phyloP scores from a whole-genome alignment of 1,140 invertebrate species.

The Zaprionus kolodkinae region DNA sequence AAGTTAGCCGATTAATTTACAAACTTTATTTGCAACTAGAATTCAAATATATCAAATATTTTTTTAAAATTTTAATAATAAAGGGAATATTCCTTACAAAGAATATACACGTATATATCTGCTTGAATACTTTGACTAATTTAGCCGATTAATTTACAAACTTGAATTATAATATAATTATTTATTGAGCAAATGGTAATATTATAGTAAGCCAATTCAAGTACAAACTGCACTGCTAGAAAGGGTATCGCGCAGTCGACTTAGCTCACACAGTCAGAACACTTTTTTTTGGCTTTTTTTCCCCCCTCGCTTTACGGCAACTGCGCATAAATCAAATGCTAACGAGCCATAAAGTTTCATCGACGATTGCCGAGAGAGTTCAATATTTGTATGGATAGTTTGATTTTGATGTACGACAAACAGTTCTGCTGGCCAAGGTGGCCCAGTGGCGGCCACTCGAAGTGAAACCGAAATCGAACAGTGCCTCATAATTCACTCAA shows the following conservation, averaged over 20 bases:
- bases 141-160: no score
- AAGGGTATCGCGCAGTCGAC: neutral
- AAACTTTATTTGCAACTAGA: no score
- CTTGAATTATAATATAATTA: no score
- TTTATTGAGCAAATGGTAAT: no score
- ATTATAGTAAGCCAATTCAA: no score
- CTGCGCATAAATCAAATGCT: constrained; percentile 69
- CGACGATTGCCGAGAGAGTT: constrained; percentile 61
- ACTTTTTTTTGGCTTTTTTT: neutral
- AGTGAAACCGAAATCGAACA: constrained; percentile 31
- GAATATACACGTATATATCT: neutral
- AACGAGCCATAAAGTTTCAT: constrained; percentile 77
- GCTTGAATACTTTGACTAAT: neutral
- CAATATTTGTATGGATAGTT: constrained; percentile 74
- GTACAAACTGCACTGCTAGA: neutral
- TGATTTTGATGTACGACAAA: constrained; percentile 77
- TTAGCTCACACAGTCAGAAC: neutral
- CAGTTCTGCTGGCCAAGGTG: constrained; percentile 60
- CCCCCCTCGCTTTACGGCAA: constrained; percentile 24
- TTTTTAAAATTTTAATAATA: no score
- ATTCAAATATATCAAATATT: no score
- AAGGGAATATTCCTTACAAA: no score
- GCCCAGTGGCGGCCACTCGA: constrained; percentile 44
- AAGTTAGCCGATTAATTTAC: no score
- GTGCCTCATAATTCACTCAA: constrained; percentile 77